Conservation (phyloP, 2,797 vertebrate genomes). For the Sebastes hopkinsi region DNA sequence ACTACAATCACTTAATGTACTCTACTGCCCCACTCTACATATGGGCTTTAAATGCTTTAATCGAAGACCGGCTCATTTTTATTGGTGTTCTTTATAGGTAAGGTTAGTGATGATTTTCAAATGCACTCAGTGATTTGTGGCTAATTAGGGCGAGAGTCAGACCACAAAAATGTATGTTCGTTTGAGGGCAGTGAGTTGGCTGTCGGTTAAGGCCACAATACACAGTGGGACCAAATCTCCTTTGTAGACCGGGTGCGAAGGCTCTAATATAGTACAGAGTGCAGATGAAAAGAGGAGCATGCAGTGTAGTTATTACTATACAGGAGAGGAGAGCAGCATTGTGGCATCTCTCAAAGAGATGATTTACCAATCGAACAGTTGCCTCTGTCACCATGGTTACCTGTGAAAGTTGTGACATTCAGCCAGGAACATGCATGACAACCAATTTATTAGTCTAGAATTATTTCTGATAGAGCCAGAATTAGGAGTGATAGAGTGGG, state of each 20-base stretch:
- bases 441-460: conserved; percentile 52
- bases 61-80: conserved; percentile 75
- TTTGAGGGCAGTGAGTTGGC: conserved; percentile 15
- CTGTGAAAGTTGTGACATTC: conserved; percentile 46
- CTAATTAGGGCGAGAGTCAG: conserved; percentile 68
- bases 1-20: conserved; percentile 76
- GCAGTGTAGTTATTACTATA: conserved; percentile 33
- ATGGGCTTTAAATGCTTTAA: conserved; percentile 69
- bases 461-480: conserved; percentile 35
- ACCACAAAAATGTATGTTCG: conserved; percentile 59
- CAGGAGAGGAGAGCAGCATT: conserved; percentile 34
- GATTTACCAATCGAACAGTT: conserved; percentile 49
- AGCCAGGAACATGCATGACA: conserved; percentile 39
- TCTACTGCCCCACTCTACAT: conserved; percentile 63
- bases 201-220: conserved; percentile 20
- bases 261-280: conserved; percentile 14
- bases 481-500: conserved; percentile 33
- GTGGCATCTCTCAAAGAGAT: conserved; percentile 51
- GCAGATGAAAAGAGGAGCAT: conserved; percentile 50
- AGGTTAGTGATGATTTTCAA: conserved; percentile 75
- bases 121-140: conserved; percentile 73
- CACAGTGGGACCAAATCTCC: conserved; percentile 4
- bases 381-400: conserved; percentile 66
- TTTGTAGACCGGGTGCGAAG: not conserved
- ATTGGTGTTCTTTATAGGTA: conserved; percentile 78